Conservation (phyloP, 2,797 vertebrate species). For the Phoxinus dragarum region DNA sequence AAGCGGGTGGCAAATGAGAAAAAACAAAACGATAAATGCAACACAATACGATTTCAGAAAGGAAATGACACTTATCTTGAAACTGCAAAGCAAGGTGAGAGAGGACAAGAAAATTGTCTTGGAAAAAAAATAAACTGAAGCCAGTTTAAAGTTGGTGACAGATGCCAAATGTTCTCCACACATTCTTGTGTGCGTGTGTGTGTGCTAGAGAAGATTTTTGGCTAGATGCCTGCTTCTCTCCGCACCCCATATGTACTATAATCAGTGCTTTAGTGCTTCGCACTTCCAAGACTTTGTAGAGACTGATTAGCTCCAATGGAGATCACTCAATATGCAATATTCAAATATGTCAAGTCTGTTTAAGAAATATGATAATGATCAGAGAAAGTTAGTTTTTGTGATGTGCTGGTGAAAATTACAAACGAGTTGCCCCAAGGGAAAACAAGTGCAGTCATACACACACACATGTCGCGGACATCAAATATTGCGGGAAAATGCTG, state of each 20-base stretch:
- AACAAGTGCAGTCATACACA: slow-evolving; percentile 28
- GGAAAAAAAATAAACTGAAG: slow-evolving; percentile 35
- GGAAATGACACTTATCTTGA: slow-evolving; percentile 47
- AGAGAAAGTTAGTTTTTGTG: slow-evolving; percentile 30
- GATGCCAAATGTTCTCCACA: slow-evolving; percentile 31
- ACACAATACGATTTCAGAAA: slow-evolving; percentile 34
- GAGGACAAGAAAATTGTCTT: slow-evolving; percentile 45
- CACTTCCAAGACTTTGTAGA: slow-evolving; percentile 39
- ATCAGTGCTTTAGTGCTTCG: slow-evolving; percentile 36
- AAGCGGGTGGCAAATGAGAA: slow-evolving; percentile 30
- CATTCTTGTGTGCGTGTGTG: slow-evolving; percentile 13
- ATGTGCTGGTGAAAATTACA: slow-evolving; percentile 38
- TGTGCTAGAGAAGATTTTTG: slow-evolving; percentile 21
- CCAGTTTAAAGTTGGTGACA: slow-evolving; percentile 39
- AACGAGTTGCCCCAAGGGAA: background rate
- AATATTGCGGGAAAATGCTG: slow-evolving; percentile 50
- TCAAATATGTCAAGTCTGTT: slow-evolving; percentile 32
- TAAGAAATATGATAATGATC: slow-evolving; percentile 33
- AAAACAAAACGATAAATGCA: slow-evolving; percentile 45
- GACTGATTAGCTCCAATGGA: slow-evolving; percentile 41
- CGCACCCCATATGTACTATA: slow-evolving; percentile 38
- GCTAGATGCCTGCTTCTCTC: slow-evolving; percentile 20
- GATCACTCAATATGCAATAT: slow-evolving; percentile 41
- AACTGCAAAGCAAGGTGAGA: slow-evolving; percentile 29
- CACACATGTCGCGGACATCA: slow-evolving; percentile 1